These are phyloP conservation scores for Thamnaconus septentrionalis DNA, from an alignment of 2,113 vertebrate species.

Conservation along the genomic window DNA sequence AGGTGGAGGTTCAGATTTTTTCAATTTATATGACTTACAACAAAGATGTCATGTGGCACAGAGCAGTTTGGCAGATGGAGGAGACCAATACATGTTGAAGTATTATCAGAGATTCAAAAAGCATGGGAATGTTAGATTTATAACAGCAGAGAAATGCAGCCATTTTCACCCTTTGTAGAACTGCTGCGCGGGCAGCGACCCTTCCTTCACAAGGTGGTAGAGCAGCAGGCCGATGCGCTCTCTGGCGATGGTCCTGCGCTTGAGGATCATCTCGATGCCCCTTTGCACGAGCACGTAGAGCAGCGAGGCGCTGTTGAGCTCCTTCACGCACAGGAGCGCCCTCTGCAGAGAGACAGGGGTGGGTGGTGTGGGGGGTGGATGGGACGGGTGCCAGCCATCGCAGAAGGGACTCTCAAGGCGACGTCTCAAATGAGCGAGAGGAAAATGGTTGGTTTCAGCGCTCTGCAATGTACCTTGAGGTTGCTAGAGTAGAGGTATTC, in stretches of 20 bases:
- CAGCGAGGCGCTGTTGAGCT: constrained; percentile 82
- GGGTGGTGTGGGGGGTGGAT: no score
- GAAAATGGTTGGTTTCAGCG: no score
- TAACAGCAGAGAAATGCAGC: no score
- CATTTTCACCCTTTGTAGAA: constrained; percentile 89
- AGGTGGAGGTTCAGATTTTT: no score
- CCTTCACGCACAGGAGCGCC: constrained; percentile 90
- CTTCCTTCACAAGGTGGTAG: constrained; percentile 82
- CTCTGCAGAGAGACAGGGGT: constrained; percentile 73
- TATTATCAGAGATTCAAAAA: no score
- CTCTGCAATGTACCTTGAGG: constrained; percentile 80
- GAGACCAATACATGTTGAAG: no score
- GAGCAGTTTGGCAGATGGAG: no score
- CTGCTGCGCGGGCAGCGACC: constrained; percentile 80
- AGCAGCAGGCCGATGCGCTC: constrained; percentile 88
- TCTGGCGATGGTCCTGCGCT: constrained; percentile 87
- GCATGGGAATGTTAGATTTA: no score
- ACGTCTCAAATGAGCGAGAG: constrained; percentile 2
- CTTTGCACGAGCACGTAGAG: constrained; percentile 91
- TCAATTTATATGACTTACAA: no score
- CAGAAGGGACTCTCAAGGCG: no score
- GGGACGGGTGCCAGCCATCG: no score
- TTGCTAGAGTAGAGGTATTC: constrained; percentile 97
- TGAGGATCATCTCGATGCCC: constrained; percentile 88
- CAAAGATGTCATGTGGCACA: no score